Conservation (phyloP, 2,797 vertebrate genomes). For the Eulemur rubriventer region DNA sequence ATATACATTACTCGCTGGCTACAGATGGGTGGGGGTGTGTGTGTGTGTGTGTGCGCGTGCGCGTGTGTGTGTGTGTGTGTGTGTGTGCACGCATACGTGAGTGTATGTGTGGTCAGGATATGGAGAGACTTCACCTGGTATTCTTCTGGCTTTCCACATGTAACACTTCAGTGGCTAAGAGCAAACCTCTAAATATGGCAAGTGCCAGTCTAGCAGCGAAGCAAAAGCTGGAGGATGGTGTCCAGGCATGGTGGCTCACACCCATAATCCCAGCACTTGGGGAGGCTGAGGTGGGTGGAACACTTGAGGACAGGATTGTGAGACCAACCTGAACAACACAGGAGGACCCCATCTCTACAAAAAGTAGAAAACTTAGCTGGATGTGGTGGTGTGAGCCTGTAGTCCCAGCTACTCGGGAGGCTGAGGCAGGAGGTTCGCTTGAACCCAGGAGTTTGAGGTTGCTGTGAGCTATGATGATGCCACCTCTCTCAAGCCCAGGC, state of each 20-base stretch:
- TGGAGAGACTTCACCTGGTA: not conserved
- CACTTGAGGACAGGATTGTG: not conserved
- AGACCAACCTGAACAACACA: not conserved
- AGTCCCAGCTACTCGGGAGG: too few species aligned
- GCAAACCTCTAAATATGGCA: not conserved
- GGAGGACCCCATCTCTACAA: not conserved
- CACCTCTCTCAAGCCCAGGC: too few species aligned
- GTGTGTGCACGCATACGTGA: too few species aligned
- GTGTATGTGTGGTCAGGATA: not conserved
- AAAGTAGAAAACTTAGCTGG: not conserved
- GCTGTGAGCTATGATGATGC: too few species aligned
- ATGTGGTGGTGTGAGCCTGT: too few species aligned
- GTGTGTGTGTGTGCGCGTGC: too few species aligned
- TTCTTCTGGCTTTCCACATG: not conserved
- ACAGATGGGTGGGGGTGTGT: not conserved
- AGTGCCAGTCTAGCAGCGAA: not conserved
- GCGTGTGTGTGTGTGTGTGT: too few species aligned
- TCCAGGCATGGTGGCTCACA: not conserved
- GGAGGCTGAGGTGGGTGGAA: not conserved
- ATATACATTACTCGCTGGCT: not conserved
- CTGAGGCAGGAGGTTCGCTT: too few species aligned
- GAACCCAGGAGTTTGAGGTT: too few species aligned
- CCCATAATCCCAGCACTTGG: not conserved
- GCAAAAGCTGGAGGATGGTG: not conserved
- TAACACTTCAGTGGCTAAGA: not conserved